These are phyloP conservation scores for Ariopsis seemanni DNA, from an alignment of 2,113 vertebrate genomes.

Conservation along the genomic window DNA sequence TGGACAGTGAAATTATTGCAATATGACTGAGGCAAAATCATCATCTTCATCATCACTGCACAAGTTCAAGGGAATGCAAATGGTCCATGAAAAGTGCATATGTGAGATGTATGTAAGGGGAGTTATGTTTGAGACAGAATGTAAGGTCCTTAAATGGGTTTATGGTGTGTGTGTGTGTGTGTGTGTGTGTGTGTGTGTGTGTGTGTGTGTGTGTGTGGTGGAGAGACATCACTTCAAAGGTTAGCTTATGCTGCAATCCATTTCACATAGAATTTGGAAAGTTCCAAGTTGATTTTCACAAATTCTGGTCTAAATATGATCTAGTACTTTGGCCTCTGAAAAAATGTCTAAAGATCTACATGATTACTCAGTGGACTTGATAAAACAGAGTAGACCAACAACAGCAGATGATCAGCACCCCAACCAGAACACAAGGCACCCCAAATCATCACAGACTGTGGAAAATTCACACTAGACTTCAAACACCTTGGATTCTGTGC, in stretches of 20 bases:
- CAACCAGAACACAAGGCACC: no score
- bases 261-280: background rate
- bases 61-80: conserved; percentile 66
- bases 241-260: background rate
- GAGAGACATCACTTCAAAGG: background rate
- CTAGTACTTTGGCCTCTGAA: background rate
- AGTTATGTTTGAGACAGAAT: no score
- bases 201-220: background rate
- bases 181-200: conserved; percentile 26
- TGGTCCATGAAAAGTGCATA: conserved; percentile 62
- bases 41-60: conserved; percentile 53
- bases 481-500: no score
- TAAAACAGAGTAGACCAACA: no score
- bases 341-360: no score
- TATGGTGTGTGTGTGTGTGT: no score
- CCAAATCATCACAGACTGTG: no score
- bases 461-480: no score
- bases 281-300: background rate
- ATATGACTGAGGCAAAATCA: conserved; percentile 70
- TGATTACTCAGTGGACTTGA: no score
- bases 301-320: background rate
- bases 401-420: no score
- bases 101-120: conserved; percentile 18
- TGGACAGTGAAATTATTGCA: conserved; percentile 63
- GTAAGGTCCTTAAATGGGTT: background rate